phyloP scores from a whole-genome alignment of 1,140 invertebrate genomes.

The Steinernema khuongi region DNA sequence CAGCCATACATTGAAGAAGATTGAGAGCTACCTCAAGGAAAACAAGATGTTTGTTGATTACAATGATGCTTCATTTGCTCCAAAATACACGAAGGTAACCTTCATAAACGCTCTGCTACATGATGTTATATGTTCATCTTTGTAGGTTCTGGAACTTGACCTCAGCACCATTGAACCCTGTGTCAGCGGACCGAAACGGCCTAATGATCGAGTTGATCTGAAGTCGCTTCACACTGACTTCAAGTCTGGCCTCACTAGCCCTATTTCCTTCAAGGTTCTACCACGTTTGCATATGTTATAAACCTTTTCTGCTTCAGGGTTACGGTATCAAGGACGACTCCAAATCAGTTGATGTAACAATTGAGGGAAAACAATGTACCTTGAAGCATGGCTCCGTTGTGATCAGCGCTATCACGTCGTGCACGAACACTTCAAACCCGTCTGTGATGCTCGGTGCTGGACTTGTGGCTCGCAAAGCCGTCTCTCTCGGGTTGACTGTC shows the following conservation, averaged over 20 bases:
- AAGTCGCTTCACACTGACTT: slow-evolving; percentile 85
- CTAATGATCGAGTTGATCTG: slow-evolving; percentile 88
- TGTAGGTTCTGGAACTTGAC: slow-evolving; percentile 76
- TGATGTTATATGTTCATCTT: slow-evolving; percentile 33
- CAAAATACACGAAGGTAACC: slow-evolving; percentile 73
- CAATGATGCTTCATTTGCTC: slow-evolving; percentile 71
- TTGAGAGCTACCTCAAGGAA: slow-evolving; percentile 76
- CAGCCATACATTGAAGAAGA: slow-evolving; percentile 73
- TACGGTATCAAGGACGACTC: slow-evolving; percentile 72
- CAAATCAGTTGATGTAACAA: slow-evolving; percentile 71
- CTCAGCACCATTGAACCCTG: slow-evolving; percentile 81
- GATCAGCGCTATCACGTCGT: slow-evolving; percentile 93
- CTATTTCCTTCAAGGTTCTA: slow-evolving; percentile 63
- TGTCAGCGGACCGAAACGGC: slow-evolving; percentile 89
- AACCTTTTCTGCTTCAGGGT: slow-evolving; percentile 65
- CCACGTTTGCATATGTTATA: slow-evolving; percentile 21
- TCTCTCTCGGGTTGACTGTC: slow-evolving; percentile 79
- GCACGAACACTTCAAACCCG: slow-evolving; percentile 96
- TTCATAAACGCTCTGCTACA: not conserved
- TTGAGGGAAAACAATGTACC: slow-evolving; percentile 74
- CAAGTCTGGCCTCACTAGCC: slow-evolving; percentile 75
- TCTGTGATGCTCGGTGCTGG: slow-evolving; percentile 88
- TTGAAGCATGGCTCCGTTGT: slow-evolving; percentile 86
- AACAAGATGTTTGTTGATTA: slow-evolving; percentile 81
- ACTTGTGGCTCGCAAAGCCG: slow-evolving; percentile 73